phyloP scores from a whole-genome alignment of 2,888 invertebrate genomes.

The Caenorhabditis sp. region DNA sequence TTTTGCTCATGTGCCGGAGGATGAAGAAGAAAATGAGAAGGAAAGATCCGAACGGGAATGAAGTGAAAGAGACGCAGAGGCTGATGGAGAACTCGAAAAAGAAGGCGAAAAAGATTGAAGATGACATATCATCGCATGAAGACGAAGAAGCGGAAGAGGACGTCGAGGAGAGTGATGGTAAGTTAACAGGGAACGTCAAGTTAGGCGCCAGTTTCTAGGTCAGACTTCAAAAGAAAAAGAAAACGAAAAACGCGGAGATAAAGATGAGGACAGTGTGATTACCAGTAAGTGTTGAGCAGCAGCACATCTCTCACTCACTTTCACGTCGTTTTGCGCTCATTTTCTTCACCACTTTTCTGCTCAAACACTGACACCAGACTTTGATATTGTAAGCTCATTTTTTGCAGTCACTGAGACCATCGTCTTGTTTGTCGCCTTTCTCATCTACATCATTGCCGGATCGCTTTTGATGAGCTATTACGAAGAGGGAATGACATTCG shows the following conservation, averaged over 20 bases:
- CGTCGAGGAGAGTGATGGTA: slow-evolving; percentile 57
- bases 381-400: background rate
- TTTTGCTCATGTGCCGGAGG: slow-evolving; percentile 47
- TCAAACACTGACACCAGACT: background rate
- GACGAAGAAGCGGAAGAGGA: slow-evolving; percentile 55
- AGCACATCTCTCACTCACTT: background rate
- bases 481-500: slow-evolving; percentile 72
- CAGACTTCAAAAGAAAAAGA: too few species aligned
- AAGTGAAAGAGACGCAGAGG: slow-evolving; percentile 62
- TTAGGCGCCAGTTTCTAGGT: too few species aligned
- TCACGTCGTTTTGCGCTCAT: background rate
- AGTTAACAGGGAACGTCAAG: too few species aligned
- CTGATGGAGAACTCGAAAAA: slow-evolving; percentile 65
- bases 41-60: slow-evolving; percentile 45
- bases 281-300: slow-evolving; percentile 18
- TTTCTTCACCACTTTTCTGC: background rate
- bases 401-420: slow-evolving; percentile 62
- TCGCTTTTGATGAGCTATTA: slow-evolving; percentile 73
- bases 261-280: slow-evolving; percentile 33
- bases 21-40: slow-evolving; percentile 25
- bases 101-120: slow-evolving; percentile 46
- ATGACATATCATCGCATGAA: slow-evolving; percentile 40
- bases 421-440: slow-evolving; percentile 71
- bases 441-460: slow-evolving; percentile 74
- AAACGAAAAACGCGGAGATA: too few species aligned